Evolutionary conservation across 2,888 invertebrate species (phyloP), one percentile per base, ranked within the genome.

Genomic region (Rhagophthalmus giganteus): DNA sequence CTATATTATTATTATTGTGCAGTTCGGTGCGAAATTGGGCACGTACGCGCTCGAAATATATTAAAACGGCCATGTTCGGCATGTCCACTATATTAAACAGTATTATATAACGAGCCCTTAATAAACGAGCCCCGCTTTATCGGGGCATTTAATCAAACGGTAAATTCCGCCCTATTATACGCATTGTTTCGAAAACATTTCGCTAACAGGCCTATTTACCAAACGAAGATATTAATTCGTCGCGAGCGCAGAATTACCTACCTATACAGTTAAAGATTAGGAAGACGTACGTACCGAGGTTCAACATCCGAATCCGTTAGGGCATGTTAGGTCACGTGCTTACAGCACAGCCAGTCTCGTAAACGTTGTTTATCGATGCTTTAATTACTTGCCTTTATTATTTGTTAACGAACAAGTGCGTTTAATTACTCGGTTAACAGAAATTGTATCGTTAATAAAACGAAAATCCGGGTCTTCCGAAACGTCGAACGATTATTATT

Each of bases 401-500:
- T 49, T 41, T 41, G 49, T 49, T 41, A 49, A 49, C 42, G 49
- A 41, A 41, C 49, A 49, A 49, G 49, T 49, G 49, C 33, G 49
- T 42, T 49, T 49, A 49, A 49, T 49, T 49, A 37, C 41, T 35
- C 10, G 28, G 41, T 42, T 49, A 35, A 40, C 25, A 40, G 34
- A 26, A 41, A 30, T 30, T 40, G 47, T 31, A 24, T 40, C 35
- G 44, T 35, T 46, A 28, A 13, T 30, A 30, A 35, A 37, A n/a
- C n/a, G n/a, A n/a, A n/a, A n/a, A n/a, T n/a, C n/a, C n/a, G n/a
- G n/a, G n/a, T n/a, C n/a, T n/a, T n/a, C n/a, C n/a, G n/a, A n/a
- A n/a, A n/a, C n/a, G n/a, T n/a, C n/a, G n/a, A n/a, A n/a, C n/a
- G n/a, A n/a, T n/a, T n/a, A n/a, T n/a, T n/a, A n/a, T n/a, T n/a